Base-by-base conservation (phyloP, 2,797 vertebrate genomes). In the Echeneis naucrates region DNA sequence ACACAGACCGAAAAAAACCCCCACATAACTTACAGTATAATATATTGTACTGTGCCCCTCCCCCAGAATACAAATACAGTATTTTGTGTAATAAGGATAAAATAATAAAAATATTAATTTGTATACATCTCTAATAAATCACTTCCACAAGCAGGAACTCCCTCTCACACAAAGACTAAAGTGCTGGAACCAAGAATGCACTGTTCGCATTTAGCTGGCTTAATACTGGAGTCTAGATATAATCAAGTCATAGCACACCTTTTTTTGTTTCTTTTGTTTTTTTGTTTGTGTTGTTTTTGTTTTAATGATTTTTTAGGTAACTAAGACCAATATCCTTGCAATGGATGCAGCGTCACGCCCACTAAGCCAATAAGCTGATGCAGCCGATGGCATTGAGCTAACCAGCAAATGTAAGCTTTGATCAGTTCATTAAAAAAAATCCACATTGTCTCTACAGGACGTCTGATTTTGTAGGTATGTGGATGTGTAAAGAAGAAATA, bases 161-260 rank as follows among this genome's bases (percentile, higher is more conserved):
- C 78, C 79, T 85, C 82, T 82, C 90, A 91, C 84, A 91, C 88
- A 92, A 88, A 92, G 85, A 93, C 79, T 92, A 93, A 95, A 94
- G 93, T 94, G 93, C 91, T 83, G 69, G 63, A 90, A 85, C 87
- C 86, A 63, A 72, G 81, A 81, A 86, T 81, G 83, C 80, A 80
- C 32, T 1, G 38, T 73, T 65, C 84, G 80, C 84, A 87, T 85
- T 65, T 82, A 81, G 77, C 78, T 84, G 86, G 85, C 78, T 75
- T 75, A 62, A 83, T 75, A 65, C 14, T 57, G 53, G 63, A 81
- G 65, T 73, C 57, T 59, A 59, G 42, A 53, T 79, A 60, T 70
- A 54, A 61, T 76, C 17, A 48, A 68, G 27, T 73, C 42, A 14
- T 30, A 79, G 77, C 71, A 79, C 68, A 32, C 68, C 53, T 57